Evolutionary conservation across 2,113 vertebrate species (phyloP), one percentile per base, ranked within the genome.

Genomic region (Bos indicus): DNA sequence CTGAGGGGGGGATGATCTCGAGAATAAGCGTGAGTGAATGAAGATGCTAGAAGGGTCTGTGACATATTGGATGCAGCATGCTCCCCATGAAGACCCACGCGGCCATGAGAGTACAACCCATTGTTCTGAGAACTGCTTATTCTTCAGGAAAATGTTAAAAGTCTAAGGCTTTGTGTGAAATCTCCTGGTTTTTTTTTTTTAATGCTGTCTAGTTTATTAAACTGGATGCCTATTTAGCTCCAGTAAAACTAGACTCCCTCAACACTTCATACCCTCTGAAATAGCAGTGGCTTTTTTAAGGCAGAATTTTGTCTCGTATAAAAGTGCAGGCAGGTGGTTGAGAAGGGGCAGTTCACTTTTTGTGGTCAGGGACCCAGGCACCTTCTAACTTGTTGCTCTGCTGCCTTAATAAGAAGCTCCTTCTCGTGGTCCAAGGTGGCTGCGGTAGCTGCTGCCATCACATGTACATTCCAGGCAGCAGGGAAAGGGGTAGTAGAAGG

Each of bases 31-130:
- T 0, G 0, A 7, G 7, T 12, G 3, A 4, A 7, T 5, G 57
- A 6, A 85, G 26, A 25, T 1, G 15, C 59, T 1, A 2, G 60
- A 57, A 46, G 25, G 17, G n/a, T 2, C 8, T 9, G 13, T 26
- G 67, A 10, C 10, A 1, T 0, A 7, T 7, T 14, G 19, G 54
- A n/a, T 1, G 0, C 4, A 10, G 0, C 17, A 0, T 13, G 25
- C 19, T 30, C 30, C 71, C 3, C 12, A 1, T 12, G 5, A 5
- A 46, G 43, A 36, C 17, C 21, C 8, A 23, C 0, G 5, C 16
- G 16, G 28, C 3, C 21, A 12, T 9, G 7, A 54, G 52, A 54
- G 8, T 11, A 43, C 54, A n/a, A 1, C 33, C 17, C 26, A 0
- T 6, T 5, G 8, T 56, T 82, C 17, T 23, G 17, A 46, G 87